These are phyloP conservation scores for Sakesphorus luctuosus DNA, from an alignment of 2,113 vertebrate genomes.

Conservation along the genomic window DNA sequence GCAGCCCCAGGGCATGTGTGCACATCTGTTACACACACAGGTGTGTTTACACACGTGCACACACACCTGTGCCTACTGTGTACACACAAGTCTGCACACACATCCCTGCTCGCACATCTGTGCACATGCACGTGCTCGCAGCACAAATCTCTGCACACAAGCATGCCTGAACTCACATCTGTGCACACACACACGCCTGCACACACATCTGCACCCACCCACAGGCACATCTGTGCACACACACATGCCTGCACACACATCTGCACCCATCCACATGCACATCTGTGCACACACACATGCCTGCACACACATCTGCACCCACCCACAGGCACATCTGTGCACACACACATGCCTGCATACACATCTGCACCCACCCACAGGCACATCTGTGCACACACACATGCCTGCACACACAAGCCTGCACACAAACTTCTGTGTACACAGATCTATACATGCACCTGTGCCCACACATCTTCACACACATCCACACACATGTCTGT, in stretches of 20 bases:
- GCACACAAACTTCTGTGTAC: too few species aligned
- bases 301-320: neutral
- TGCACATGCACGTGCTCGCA: neutral
- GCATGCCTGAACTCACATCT: neutral
- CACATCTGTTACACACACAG: neutral
- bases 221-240: too few species aligned
- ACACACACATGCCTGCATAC: neutral
- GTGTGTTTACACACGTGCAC: neutral
- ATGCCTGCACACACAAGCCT: neutral
- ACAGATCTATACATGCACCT: neutral
- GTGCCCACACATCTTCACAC: neutral
- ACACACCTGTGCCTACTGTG: neutral
- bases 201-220: too few species aligned
- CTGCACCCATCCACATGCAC: too few species aligned
- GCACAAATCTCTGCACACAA: too few species aligned
- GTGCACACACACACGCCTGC: neutral
- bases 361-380: too few species aligned
- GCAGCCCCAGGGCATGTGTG: neutral
- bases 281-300: neutral
- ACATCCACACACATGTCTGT: rapidly evolving
- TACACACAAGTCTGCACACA: neutral
- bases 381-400: too few species aligned
- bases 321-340: neutral
- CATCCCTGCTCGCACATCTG: neutral
- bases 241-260: neutral